Evolutionary conservation across 2,797 vertebrate species (phyloP), one percentile per base, ranked within the genome.

Genomic region (Balearica regulorum): DNA sequence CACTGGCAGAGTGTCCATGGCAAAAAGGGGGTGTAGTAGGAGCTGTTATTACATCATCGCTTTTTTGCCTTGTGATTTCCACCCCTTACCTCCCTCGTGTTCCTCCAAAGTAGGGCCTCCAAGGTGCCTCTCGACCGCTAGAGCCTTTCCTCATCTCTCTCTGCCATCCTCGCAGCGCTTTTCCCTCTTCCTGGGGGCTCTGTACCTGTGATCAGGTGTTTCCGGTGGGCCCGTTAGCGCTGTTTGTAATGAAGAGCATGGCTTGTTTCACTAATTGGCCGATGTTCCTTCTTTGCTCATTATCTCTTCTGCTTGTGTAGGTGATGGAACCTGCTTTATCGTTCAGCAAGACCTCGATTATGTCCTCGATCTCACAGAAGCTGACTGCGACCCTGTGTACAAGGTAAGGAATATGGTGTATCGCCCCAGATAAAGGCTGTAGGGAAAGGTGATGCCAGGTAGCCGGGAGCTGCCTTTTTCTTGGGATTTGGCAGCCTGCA

Each of bases 301-400:
- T 33, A 4, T 85, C 70, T 75, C n/a, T 53, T 51, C 39, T 83
- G 29, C 37, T 72, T 57, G 1, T 9, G 53, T 44, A 98, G 98
- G 98, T 88, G 98, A 98, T 44, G 98, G 98, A 83, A 98, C 97
- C 46, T 98, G 98, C 84, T 98, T 98, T 46, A 75, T 98, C 48
- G 35, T 98, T 64, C 98, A 98, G 87, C 98, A 98, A 71, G 98
- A 98, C 89, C 97, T 98, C 4, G 98, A 98, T 82, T 97, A 98
- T 10, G 84, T 98, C 72, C 71, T 98, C 11, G 98, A 98, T 39
- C 97, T 98, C 62, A 98, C 98, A 0, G 98, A 97, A 55, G 97
- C 98, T 1, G 98, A 98, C 93, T 98, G 97, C 1, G 98, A 98
- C 49, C 98, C 98, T 0, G 98, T 98, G 25, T 98, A 98, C 82